phyloP scores from a whole-genome alignment of 2,888 invertebrate species.

The Notodonta ziczac region DNA sequence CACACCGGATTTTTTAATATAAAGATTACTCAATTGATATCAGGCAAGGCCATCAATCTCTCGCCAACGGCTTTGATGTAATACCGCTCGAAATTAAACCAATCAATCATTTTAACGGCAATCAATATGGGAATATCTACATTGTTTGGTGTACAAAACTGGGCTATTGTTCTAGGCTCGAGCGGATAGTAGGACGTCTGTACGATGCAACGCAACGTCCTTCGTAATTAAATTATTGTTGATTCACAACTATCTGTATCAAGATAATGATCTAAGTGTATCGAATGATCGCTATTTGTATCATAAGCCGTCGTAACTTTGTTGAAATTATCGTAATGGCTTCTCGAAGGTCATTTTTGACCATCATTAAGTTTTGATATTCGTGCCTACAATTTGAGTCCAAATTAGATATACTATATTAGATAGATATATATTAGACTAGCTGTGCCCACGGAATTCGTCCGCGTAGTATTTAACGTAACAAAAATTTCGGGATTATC shows the following conservation, averaged over 20 bases:
- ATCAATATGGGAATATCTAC: constrained; percentile 37
- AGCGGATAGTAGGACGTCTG: constrained; percentile 2
- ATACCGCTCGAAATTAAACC: constrained; percentile 10
- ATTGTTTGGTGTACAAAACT: constrained; percentile 27
- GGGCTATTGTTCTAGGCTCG: constrained; percentile 28
- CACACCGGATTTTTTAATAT: no score
- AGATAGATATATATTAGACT: no score
- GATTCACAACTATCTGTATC: constrained; percentile 19
- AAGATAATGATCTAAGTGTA: constrained; percentile 21
- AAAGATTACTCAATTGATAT: background rate
- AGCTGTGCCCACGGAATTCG: no score
- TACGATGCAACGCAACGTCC: background rate
- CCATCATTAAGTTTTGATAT: background rate
- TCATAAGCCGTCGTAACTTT: constrained; percentile 21
- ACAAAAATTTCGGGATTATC: no score
- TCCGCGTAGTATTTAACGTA: no score
- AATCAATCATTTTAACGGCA: constrained; percentile 34
- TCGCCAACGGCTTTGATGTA: background rate
- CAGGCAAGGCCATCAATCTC: constrained; percentile 1
- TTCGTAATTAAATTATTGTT: constrained; percentile 13
- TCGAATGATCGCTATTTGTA: constrained; percentile 32
- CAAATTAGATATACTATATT: no score
- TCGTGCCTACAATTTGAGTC: background rate
- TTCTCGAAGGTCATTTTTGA: background rate
- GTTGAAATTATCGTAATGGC: constrained; percentile 12